Conservation (phyloP, 2,797 vertebrate species). For the Lithobates sylvaticus region DNA sequence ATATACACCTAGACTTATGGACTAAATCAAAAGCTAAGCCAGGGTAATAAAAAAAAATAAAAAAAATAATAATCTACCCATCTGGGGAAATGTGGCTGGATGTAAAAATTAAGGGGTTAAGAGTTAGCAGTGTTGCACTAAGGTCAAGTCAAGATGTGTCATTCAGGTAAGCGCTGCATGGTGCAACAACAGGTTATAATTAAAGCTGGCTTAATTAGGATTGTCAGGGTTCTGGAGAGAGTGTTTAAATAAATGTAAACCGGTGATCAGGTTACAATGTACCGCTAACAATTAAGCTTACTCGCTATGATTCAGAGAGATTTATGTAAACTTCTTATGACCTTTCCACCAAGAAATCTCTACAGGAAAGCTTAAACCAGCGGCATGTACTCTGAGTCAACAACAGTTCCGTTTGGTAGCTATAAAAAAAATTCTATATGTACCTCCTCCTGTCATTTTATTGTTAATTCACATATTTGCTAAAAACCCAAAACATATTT, state of each 20-base stretch:
- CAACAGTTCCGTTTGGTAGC: not conserved
- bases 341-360: slow-evolving; percentile 42
- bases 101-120: not conserved
- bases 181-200: slow-evolving; percentile 46
- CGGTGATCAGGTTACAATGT: slow-evolving; percentile 41
- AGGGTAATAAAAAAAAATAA: not conserved
- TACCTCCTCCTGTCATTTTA: not conserved
- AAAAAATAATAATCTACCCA: not conserved
- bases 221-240: slow-evolving; percentile 50
- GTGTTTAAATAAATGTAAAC: slow-evolving; percentile 52
- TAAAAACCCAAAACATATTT: not conserved
- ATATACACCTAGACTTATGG: not conserved
- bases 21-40: not conserved
- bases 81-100: not conserved
- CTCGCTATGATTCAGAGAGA: slow-evolving; percentile 28
- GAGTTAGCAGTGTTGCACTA: not conserved
- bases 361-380: not conserved
- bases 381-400: not conserved
- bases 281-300: slow-evolving; percentile 44
- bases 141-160: not conserved
- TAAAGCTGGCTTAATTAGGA: slow-evolving; percentile 44
- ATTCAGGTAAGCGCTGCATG: not conserved
- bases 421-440: not conserved
- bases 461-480: not conserved
- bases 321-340: slow-evolving; percentile 54